Evolutionary conservation across 2,888 invertebrate species (phyloP).

Genomic region (Melanchra persicariae): DNA sequence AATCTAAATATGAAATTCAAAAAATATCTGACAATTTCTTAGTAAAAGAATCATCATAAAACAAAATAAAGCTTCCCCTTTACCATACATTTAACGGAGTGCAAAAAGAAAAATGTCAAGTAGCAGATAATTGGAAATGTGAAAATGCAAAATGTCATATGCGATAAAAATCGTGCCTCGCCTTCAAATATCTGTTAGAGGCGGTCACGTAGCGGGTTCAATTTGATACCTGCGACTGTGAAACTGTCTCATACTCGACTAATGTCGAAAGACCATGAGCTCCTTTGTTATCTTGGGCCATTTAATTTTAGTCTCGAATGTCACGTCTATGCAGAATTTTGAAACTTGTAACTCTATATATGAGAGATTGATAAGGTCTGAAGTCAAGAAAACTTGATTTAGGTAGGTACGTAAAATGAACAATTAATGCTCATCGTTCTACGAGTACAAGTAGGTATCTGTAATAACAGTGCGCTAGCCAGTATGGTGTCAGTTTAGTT

Average conservation of each 20-base stretch:
- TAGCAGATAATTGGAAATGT: constrained; percentile 62
- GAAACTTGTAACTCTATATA: not conserved
- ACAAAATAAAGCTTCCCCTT: not conserved
- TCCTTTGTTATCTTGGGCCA: constrained; percentile 28
- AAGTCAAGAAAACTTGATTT: not conserved
- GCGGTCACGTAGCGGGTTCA: constrained; percentile 59
- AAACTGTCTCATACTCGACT: constrained; percentile 47
- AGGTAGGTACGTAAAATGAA: not conserved
- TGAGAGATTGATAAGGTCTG: too few species aligned
- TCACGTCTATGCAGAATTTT: not conserved
- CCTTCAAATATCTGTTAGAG: constrained; percentile 43
- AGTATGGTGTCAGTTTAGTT: too few species aligned
- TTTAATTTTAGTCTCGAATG: constrained; percentile 1
- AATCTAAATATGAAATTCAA: too few species aligned
- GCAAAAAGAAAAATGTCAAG: constrained; percentile 54
- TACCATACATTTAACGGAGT: constrained; percentile 36
- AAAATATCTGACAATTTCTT: too few species aligned
- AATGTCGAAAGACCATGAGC: constrained; percentile 32
- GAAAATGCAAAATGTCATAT: constrained; percentile 63
- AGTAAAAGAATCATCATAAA: constrained; percentile 1
- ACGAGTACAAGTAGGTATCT: too few species aligned
- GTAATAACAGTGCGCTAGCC: not conserved
- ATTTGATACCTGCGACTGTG: constrained; percentile 62
- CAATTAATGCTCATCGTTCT: not conserved
- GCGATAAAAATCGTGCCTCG: constrained; percentile 65